These are phyloP conservation scores for Cherax quadricarinatus DNA, from an alignment of 1,140 invertebrate species.

Conservation along the genomic window DNA sequence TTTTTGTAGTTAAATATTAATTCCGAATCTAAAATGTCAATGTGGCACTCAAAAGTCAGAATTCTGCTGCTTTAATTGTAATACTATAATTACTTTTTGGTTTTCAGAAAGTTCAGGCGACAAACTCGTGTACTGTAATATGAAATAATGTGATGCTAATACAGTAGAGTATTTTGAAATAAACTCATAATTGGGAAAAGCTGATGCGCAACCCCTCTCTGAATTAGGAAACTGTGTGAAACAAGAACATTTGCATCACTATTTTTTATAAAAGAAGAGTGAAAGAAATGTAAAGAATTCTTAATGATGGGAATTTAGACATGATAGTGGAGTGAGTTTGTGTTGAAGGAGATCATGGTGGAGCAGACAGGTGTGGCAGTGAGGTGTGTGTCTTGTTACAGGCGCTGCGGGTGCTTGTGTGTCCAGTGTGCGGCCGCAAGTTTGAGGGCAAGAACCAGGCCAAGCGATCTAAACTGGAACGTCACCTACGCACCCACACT, in stretches of 20 bases:
- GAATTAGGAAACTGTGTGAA: not conserved
- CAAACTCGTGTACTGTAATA: not conserved
- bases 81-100: too few relatives aligned
- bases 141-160: not conserved
- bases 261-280: not conserved
- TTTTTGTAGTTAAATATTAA: too few relatives aligned
- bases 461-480: slow-evolving; percentile 71
- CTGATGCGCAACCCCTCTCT: not conserved
- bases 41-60: too few relatives aligned
- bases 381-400: slow-evolving; percentile 66
- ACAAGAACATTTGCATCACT: not conserved
- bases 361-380: slow-evolving; percentile 15
- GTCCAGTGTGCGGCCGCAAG: slow-evolving; percentile 64
- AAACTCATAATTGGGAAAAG: not conserved
- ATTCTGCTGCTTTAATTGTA: too few relatives aligned
- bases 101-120: not conserved
- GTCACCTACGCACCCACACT: slow-evolving; percentile 76
- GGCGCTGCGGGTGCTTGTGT: slow-evolving; percentile 56
- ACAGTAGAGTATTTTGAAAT: not conserved
- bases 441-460: slow-evolving; percentile 67
- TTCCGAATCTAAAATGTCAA: too few relatives aligned
- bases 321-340: not conserved
- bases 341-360: not conserved
- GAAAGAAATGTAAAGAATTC: not conserved
- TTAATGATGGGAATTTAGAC: not conserved